Base-by-base conservation (phyloP, 2,888 invertebrate species). In the Automeris io region DNA sequence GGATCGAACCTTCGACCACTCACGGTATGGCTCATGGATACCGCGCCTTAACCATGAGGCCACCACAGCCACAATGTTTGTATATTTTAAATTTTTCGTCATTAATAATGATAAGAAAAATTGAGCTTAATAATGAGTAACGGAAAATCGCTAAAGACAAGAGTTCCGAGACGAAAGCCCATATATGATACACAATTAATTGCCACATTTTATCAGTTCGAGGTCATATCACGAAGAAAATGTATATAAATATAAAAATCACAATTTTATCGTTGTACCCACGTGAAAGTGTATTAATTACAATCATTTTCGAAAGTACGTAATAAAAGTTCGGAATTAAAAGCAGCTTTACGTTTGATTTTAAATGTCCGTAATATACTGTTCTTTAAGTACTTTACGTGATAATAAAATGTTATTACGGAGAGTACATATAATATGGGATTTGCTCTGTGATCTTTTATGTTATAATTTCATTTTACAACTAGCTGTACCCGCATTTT, bases 261-360 rank as follows among this genome's bases (percentile, higher is more conserved):
- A 22, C 21, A 41, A 36, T 37, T 46, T 45, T 35, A 40, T 36
- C 13, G 31, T 8, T 24, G 25, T 21, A 21, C 6, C 21, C 34
- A 29, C 31, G 31, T 57, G 63, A 64, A 63, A 65, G 62, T 61
- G 44, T 46, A 53, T 46, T 56, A 51, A 53, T 51, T 47, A 33
- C 25, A 49, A 57, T 46, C 42, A 41, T 42, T 61, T 64, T 60
- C 52, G 58, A 67, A 64, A 63, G 66, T 51, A 42, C 51, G 50
- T 42, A 54, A 53, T 49, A 43, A 47, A 54, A 38, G 51, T 50
- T 33, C 38, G 39, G 12, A 37, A 39, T 42, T 47, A 42, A 47
- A 44, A 53, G 11, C 35, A 35, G 26, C 45, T 52, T 61, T 44
- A 62, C 54, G 54, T 54, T 54, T 51, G 46, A 51, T 55, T 50